These are phyloP conservation scores for Ammodytes marinus DNA, from an alignment of 2,113 vertebrate genomes.

Conservation along the genomic window DNA sequence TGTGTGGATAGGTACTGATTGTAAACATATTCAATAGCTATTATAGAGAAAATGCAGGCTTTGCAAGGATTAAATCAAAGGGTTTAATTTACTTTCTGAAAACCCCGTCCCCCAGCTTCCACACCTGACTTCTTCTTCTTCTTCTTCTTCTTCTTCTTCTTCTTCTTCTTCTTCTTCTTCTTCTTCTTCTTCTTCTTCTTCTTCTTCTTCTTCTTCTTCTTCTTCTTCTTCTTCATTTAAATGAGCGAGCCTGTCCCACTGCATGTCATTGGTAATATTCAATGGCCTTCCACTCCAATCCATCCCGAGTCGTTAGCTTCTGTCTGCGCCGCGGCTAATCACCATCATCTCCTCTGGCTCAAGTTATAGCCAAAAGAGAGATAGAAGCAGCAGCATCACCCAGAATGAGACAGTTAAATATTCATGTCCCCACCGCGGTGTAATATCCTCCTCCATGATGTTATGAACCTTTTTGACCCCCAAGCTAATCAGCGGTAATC, in stretches of 20 bases:
- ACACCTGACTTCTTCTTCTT: conserved; percentile 13
- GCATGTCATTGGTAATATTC: conserved; percentile 51
- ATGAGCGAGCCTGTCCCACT: conserved; percentile 48
- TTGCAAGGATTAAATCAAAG: background rate
- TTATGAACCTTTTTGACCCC: conserved; percentile 75
- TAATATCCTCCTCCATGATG: conserved; percentile 80
- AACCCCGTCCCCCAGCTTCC: background rate
- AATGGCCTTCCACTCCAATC: conserved; percentile 74
- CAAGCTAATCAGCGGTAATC: conserved; percentile 74
- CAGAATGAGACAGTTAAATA: conserved; percentile 83
- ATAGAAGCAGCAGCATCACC: conserved; percentile 11
- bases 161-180: too few relatives aligned
- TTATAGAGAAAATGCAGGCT: background rate
- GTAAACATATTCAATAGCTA: background rate
- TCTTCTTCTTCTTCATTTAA: background rate
- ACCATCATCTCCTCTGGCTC: conserved; percentile 69
- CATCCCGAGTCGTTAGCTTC: conserved; percentile 76
- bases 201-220: background rate
- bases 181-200: too few relatives aligned
- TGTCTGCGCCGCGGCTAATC: conserved; percentile 75
- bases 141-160: too few relatives aligned
- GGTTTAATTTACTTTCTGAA: conserved; percentile 13
- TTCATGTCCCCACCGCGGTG: conserved; percentile 73
- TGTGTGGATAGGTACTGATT: background rate
- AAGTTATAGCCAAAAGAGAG: conserved; percentile 65